Percentiles rank a stretch among this genome's conserved stretches.
phyloP scores from a whole-genome alignment of 2,888 invertebrate genomes.

The Agapetus fuscipes region DNA sequence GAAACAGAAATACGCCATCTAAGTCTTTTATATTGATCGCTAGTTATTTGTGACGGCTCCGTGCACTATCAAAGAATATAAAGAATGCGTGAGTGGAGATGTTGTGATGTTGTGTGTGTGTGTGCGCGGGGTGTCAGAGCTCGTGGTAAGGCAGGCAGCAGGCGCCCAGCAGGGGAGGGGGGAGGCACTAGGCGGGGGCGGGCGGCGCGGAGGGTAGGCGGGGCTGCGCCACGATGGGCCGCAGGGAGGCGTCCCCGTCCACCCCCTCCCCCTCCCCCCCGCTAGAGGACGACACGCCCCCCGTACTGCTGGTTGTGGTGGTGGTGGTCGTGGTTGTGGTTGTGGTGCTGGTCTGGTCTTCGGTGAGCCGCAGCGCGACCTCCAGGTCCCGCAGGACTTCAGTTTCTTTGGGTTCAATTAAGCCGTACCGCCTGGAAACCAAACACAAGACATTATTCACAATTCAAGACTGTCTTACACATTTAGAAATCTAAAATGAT shows the following conservation, averaged over 20 bases:
- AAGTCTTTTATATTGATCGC: too few relatives aligned
- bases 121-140: slow-evolving; percentile 15
- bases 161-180: slow-evolving; percentile 18
- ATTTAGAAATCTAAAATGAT: not conserved
- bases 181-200: slow-evolving; percentile 20
- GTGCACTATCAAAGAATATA: too few relatives aligned
- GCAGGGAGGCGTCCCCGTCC: slow-evolving; percentile 19
- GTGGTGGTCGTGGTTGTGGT: slow-evolving; percentile 26
- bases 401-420: slow-evolving; percentile 93
- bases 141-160: slow-evolving; percentile 22
- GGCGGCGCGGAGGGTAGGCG: slow-evolving; percentile 8
- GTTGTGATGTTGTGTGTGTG: not conserved
- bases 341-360: slow-evolving; percentile 33
- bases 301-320: slow-evolving; percentile 43
- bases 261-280: slow-evolving; percentile 4
- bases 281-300: not conserved
- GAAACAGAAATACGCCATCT: too few relatives aligned
- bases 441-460: slow-evolving; percentile 25
- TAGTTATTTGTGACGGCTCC: too few relatives aligned
- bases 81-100: too few relatives aligned
- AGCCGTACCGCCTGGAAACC: slow-evolving; percentile 73
- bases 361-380: slow-evolving; percentile 62
- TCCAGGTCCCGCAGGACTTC: slow-evolving; percentile 90
- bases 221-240: slow-evolving; percentile 21
- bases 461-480: too few relatives aligned